Evolutionary conservation across 2,888 invertebrate genomes (phyloP).

Genomic region (Mythimna albipuncta): DNA sequence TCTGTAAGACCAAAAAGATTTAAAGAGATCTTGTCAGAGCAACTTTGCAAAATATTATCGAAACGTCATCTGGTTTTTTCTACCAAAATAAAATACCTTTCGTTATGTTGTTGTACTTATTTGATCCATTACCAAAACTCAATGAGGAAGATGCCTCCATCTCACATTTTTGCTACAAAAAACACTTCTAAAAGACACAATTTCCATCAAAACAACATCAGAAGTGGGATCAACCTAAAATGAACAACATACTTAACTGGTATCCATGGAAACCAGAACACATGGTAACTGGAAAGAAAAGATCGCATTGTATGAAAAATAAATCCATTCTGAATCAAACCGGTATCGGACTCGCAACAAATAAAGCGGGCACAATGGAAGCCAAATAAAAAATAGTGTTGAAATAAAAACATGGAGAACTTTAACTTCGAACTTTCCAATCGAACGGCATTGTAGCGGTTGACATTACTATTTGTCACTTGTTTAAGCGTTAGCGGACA

Average conservation of each 20-base stretch:
- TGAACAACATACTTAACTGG: slow-evolving; percentile 15
- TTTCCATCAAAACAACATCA: background rate
- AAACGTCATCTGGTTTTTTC: background rate
- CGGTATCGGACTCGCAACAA: slow-evolving; percentile 61
- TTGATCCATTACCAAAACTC: background rate
- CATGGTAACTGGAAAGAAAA: slow-evolving; percentile 50
- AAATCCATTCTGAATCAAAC: slow-evolving; percentile 63
- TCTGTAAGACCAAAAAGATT: too few relatives aligned
- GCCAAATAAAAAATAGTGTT: slow-evolving; percentile 50
- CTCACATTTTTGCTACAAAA: background rate
- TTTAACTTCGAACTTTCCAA: slow-evolving; percentile 59
- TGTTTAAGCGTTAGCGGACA: too few relatives aligned
- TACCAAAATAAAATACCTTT: background rate
- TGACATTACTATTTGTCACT: slow-evolving; percentile 55
- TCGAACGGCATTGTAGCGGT: slow-evolving; percentile 54
- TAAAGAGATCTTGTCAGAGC: background rate
- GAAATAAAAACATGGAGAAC: slow-evolving; percentile 59
- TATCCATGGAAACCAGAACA: slow-evolving; percentile 42
- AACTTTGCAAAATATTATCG: background rate
- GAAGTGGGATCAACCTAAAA: slow-evolving; percentile 25
- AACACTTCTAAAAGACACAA: background rate
- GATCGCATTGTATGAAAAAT: slow-evolving; percentile 62
- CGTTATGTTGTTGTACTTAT: background rate
- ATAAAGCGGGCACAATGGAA: slow-evolving; percentile 63
- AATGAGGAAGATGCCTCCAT: background rate